Evolutionary conservation across 2,888 invertebrate species (phyloP).

Genomic region (Sycophila texana): DNA sequence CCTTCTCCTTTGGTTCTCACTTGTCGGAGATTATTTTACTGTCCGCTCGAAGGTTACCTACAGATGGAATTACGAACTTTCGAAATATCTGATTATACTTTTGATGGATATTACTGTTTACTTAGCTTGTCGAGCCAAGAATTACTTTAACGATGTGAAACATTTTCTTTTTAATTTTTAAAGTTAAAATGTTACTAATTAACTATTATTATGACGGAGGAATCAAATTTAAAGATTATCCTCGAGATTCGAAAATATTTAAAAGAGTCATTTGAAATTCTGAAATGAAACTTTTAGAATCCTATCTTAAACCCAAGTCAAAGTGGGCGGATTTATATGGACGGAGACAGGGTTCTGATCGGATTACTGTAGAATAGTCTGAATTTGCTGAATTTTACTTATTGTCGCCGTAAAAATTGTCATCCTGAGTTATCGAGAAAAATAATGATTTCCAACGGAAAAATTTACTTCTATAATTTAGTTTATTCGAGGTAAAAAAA

Average conservation of each 20-base stretch:
- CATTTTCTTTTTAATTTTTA: no score
- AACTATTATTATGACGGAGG: not conserved
- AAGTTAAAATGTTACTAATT: not conserved
- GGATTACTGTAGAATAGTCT: not conserved
- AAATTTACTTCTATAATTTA: no score
- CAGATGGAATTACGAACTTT: no score
- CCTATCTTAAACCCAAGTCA: not conserved
- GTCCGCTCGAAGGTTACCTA: no score
- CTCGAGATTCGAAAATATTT: not conserved
- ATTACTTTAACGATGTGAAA: no score
- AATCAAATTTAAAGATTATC: not conserved
- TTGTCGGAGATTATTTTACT: no score
- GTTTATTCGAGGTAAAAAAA: no score
- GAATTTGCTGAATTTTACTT: conserved; percentile 1
- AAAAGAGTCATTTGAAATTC: not conserved
- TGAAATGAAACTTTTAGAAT: conserved; percentile 1
- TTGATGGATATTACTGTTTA: not conserved
- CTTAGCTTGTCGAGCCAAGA: no score
- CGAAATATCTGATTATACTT: not conserved
- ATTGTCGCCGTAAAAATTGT: not conserved
- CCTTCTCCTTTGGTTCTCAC: no score
- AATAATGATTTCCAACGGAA: no score
- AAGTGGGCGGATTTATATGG: not conserved
- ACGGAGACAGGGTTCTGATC: conserved; percentile 4
- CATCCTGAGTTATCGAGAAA: no score